Base-by-base conservation (phyloP, 2,797 vertebrate genomes). In the Nannoperca obscura region DNA sequence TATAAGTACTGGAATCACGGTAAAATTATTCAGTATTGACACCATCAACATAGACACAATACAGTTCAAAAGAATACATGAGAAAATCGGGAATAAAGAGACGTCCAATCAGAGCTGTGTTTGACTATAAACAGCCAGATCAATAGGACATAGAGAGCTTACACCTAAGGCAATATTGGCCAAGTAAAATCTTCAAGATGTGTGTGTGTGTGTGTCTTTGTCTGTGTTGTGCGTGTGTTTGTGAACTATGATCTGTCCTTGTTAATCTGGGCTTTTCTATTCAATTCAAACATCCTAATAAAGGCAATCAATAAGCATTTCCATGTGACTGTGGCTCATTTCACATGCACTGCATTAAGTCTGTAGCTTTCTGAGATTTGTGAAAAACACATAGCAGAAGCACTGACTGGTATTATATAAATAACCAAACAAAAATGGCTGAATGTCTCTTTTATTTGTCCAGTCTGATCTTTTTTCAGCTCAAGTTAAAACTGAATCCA, bases 161-260 rank as follows among this genome's bases (percentile, higher is more conserved):
- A 87, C 83, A 88, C 94, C 90, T 88, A 3, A 86, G 90, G 93
- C 92, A 76, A 85, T 89, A 91, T 86, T 76, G 85, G 87, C 76
- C 30, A 42, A 76, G 71, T 65, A 81, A 90, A 89, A 90, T 84
- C 89, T 88, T 89, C 63, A 82, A 74, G 73, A 76, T 81, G 27
- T 65, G 19, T 47, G 46, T 47, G 46, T 59, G 76, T 65, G 71
- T 64, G 52, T 68, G 78, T 76, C 57, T 89, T 68, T 89, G 80
- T 87, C 40, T 84, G 72, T 74, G 30, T 32, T 57, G 59, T 66
- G 63, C 30, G 27, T 58, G 67, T 63, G 36, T 73, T 22, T 86
- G 70, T 82, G 76, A 88, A 85, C 77, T 81, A 60, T 85, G 84
- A 82, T 85, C 76, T 83, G 75, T 88, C 80, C 80, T 85, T 83